Evolutionary conservation across 2,113 vertebrate species (phyloP).

Genomic region (Penelope pileata): DNA sequence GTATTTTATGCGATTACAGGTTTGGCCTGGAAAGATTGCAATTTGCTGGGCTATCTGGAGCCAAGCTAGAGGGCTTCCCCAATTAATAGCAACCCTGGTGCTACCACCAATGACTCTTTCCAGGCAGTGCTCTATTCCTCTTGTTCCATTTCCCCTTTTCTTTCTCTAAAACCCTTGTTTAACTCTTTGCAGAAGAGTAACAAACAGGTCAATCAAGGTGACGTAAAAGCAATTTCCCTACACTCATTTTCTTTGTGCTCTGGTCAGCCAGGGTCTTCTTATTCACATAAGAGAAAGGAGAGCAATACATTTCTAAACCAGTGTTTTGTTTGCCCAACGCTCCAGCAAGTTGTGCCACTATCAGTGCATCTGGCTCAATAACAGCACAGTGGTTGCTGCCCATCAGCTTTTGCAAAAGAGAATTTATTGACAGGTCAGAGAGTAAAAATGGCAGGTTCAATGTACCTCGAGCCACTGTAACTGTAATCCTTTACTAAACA

Average conservation of each 20-base stretch:
- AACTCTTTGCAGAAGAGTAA: constrained; percentile 2
- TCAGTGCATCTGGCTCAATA: neutral
- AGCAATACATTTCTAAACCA: fast-evolving
- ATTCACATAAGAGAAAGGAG: neutral
- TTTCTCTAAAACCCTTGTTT: neutral
- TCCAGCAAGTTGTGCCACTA: neutral
- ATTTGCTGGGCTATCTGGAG: neutral
- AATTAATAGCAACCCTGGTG: neutral
- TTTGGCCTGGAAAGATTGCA: neutral
- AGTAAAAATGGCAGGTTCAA: constrained; percentile 2
- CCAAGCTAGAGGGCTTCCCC: neutral
- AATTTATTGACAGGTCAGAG: constrained; percentile 20
- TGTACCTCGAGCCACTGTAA: neutral
- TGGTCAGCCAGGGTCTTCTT: neutral
- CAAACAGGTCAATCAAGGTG: neutral
- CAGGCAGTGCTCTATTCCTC: neutral
- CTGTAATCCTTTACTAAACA: neutral
- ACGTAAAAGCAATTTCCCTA: neutral
- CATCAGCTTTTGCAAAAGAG: constrained; percentile 2
- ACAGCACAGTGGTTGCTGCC: neutral
- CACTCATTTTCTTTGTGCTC: neutral
- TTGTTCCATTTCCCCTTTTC: neutral
- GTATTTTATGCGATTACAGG: neutral
- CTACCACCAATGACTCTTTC: neutral
- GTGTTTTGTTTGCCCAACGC: neutral